Evolutionary conservation across 2,797 vertebrate species (phyloP), one percentile per base, ranked within the genome.

Genomic region (Tadarida brasiliensis): DNA sequence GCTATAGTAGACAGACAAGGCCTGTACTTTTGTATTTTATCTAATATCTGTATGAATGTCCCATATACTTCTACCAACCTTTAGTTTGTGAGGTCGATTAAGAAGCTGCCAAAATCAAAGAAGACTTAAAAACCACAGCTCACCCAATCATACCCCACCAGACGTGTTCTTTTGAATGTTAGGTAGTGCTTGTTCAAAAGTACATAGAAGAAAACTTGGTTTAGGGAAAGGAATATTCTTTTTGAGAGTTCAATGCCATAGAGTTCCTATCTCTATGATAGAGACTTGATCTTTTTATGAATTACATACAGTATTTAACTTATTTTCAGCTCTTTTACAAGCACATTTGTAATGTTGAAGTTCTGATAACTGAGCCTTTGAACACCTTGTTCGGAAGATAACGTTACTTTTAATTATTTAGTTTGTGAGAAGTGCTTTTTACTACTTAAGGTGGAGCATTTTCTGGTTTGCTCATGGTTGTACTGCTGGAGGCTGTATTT

Each of bases 341-440:
- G 15, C 68, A 77, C n/a, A n/a, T 88, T 92, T 81, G 30, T 89
- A 47, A 54, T 80, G 49, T 87, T n/a, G 10, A 57, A 87, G 12
- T 16, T 92, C 73, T 86, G 47, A 49, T 90, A 87, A 67, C n/a
- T 76, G 67, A 96, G 80, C 22, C n/a, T 87, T 87, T 63, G 59
- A 47, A 78, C 19, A 20, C 35, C 28, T 95, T 89, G 33, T 76
- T 95, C n/a, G 82, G 73, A 91, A 95, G 73, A 35, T 82, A 92
- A 26, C 11, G 7, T 94, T 97, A 91, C 54, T 91, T 88, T 96
- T 96, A 96, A 94, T 96, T 91, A 87, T 91, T 97, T 92, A 92
- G 51, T 90, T 93, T 93, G 86, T 76, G 33, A 87, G 33, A 94
- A 82, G 65, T 80, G 17, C 78, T 85, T 90, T 77, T 96, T 89